A percentile compares a stretch with the other conserved stretches of the same genome.
Conservation (phyloP, 2,888 invertebrate species). For the Amphipyra tragopoginis region DNA sequence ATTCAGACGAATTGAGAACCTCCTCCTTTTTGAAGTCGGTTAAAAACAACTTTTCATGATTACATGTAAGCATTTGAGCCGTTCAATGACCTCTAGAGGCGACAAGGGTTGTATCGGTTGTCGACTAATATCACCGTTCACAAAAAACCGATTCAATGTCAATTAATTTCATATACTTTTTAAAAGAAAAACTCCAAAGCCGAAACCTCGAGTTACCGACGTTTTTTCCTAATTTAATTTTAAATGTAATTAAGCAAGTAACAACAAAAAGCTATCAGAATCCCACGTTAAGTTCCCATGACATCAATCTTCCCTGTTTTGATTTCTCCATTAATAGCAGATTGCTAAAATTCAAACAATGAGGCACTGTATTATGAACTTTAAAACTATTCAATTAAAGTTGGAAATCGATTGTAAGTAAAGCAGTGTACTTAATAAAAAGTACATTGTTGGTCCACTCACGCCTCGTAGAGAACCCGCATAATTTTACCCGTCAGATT, state of each 20-base stretch:
- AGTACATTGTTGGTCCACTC: slow-evolving; percentile 67
- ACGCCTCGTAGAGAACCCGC: slow-evolving; percentile 75
- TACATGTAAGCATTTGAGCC: slow-evolving; percentile 16
- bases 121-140: slow-evolving; percentile 6
- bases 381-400: slow-evolving; percentile 39
- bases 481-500: slow-evolving; percentile 78
- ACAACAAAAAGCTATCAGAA: slow-evolving; percentile 66
- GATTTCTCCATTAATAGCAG: slow-evolving; percentile 81
- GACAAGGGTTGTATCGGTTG: slow-evolving; percentile 12
- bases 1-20: no score
- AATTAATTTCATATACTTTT: not conserved
- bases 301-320: slow-evolving; percentile 84
- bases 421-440: slow-evolving; percentile 57
- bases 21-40: no score
- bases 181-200: slow-evolving; percentile 10
- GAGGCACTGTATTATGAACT: slow-evolving; percentile 36
- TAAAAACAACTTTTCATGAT: slow-evolving; percentile 30
- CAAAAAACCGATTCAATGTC: slow-evolving; percentile 1
- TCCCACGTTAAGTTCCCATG: slow-evolving; percentile 83
- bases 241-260: slow-evolving; percentile 43
- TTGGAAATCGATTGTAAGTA: slow-evolving; percentile 43
- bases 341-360: slow-evolving; percentile 72
- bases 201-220: not conserved
- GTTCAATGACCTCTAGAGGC: slow-evolving; percentile 24
- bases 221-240: slow-evolving; percentile 29